Percentiles rank a stretch among this genome's conserved stretches.
These are phyloP conservation scores for Hyposoter didymator DNA, from an alignment of 2,888 invertebrate genomes.

Conservation along the genomic window DNA sequence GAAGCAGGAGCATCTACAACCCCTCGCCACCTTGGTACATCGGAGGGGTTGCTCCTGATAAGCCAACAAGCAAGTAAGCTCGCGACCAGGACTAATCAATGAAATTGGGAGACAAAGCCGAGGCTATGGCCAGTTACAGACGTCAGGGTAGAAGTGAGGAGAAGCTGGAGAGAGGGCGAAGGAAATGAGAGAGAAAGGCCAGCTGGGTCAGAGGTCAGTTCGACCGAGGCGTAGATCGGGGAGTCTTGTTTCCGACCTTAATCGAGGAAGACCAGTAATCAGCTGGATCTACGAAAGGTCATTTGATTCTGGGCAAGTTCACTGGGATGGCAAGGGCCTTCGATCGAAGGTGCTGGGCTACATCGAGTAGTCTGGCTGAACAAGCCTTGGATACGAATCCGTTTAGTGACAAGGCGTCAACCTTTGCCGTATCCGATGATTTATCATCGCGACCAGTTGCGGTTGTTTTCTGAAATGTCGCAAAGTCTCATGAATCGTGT, in stretches of 20 bases:
- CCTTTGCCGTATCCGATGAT: background rate
- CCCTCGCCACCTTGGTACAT: slow-evolving; percentile 59
- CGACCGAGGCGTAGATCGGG: slow-evolving; percentile 63
- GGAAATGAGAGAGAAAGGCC: slow-evolving; percentile 13
- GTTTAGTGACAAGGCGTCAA: slow-evolving; percentile 34
- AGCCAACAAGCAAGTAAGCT: slow-evolving; percentile 72
- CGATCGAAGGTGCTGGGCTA: slow-evolving; percentile 34
- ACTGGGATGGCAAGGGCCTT: slow-evolving; percentile 43
- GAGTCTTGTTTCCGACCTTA: slow-evolving; percentile 59
- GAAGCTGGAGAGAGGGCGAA: slow-evolving; percentile 61
- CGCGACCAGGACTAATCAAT: slow-evolving; percentile 80
- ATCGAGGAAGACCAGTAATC: slow-evolving; percentile 57
- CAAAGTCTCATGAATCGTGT: background rate
- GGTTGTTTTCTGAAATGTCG: background rate
- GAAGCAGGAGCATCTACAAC: slow-evolving; percentile 44
- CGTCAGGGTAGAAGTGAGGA: slow-evolving; percentile 71
- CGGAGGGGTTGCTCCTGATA: slow-evolving; percentile 72
- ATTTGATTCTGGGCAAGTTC: slow-evolving; percentile 52
- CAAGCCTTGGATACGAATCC: slow-evolving; percentile 7
- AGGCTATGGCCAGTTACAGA: slow-evolving; percentile 58
- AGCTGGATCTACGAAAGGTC: slow-evolving; percentile 59
- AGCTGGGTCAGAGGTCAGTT: slow-evolving; percentile 71
- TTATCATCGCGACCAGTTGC: too few species aligned
- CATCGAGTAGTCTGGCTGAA: slow-evolving; percentile 13
- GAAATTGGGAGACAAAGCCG: slow-evolving; percentile 83